Base-by-base conservation (phyloP, 2,113 vertebrate species). In the Telmatochromis bifrenatus region DNA sequence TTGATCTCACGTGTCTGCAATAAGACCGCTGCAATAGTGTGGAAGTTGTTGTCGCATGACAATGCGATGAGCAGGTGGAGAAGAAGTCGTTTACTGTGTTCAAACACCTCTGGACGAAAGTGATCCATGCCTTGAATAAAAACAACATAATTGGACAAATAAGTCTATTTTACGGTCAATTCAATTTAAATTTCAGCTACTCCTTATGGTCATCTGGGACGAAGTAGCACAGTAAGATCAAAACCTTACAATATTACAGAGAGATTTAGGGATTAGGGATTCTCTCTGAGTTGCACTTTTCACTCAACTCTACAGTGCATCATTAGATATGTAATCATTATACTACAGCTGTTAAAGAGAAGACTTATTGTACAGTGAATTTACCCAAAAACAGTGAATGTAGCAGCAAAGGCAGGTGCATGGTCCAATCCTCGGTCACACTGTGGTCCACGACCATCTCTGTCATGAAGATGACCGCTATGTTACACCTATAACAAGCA, bases 391-490 rank as follows among this genome's bases (percentile, higher is more conserved):
- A 99, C 88, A 99, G 96, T 35, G 98, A 98, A 60, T 99, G 98
- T 10, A 99, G 96, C 79, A 99, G 92, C 11, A 99, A 94, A 1
- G 98, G 98, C 9, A 99, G 96, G 82, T 99, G 99, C 79, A 98
- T 96, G 45, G 97, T 97, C 98, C 99, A 99, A 81, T 99, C 98
- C 92, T 99, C 98, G 91, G 97, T 97, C 83, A 99, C 97, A 62
- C 98, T 98, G 94, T 99, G 98, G 93, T 99, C 99, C 90, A 98
- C 98, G 45, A 99, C 98, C 98, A 99, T 98, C 94, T 99, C 99
- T 3, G 98, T 98, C 98, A 99, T 98, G 93, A 99, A 98, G 93
- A 99, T 99, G 77, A 99, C 97, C 28, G 98, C 99, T 75, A 99
- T 98, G 79, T 99, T 99, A 93, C 98, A 99, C 96, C 99, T 99